Percentiles rank a stretch among this genome's conserved stretches.
These are phyloP conservation scores for Mallotus villosus DNA, from an alignment of 2,797 vertebrate species.

Conservation along the genomic window DNA sequence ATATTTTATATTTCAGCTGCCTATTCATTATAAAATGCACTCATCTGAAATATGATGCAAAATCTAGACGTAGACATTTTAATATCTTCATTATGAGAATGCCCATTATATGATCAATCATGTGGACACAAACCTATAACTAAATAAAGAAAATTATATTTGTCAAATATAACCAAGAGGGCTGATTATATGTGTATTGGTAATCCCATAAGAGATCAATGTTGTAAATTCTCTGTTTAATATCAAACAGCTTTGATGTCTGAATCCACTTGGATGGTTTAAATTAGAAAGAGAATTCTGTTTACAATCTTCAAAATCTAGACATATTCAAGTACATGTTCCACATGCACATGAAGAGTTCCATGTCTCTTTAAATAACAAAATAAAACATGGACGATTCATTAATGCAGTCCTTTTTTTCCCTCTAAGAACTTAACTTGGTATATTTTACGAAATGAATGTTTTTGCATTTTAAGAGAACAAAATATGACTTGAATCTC, in stretches of 20 bases:
- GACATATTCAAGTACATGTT: background rate
- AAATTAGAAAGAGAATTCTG: background rate
- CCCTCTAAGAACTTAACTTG: background rate
- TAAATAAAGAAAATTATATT: background rate
- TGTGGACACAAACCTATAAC: background rate
- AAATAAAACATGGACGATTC: background rate
- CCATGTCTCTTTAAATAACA: constrained; percentile 4
- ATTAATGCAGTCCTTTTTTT: background rate
- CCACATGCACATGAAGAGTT: background rate
- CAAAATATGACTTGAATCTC: constrained; percentile 26
- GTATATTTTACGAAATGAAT: background rate
- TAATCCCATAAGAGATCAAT: constrained; percentile 9
- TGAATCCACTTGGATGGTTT: background rate
- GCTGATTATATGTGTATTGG: constrained; percentile 3
- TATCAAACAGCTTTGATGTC: constrained; percentile 5
- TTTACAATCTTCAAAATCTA: constrained; percentile 3
- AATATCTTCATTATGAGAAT: no score
- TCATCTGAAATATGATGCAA: background rate
- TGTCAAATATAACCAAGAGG: no score
- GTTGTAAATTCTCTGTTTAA: constrained; percentile 5
- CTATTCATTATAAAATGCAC: background rate
- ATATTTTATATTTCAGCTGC: background rate
- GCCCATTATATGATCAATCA: background rate
- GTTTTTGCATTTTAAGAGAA: background rate
- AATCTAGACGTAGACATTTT: no score